Evolutionary conservation across 2,888 invertebrate species (phyloP), one percentile per base, ranked within the genome.

Genomic region (Globia sparganii): DNA sequence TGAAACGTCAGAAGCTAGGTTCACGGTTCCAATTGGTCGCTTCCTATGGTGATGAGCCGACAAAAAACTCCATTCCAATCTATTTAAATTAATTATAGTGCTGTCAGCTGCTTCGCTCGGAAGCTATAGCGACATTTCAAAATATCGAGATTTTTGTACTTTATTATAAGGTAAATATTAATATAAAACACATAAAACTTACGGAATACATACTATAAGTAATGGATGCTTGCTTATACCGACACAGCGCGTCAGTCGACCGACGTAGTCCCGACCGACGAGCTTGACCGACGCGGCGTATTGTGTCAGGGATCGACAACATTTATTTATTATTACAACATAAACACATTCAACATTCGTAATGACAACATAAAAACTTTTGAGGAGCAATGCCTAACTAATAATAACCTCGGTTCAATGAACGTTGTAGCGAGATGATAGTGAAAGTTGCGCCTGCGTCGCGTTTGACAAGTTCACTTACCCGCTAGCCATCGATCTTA

Each of bases 381-480:
- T 66, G 66, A 46, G 4, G 46, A 37, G 25, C 56, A 56, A 25
- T 56, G 18, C 53, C 15, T 43, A 43, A 15, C 11, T 61, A 56
- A 15, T 40, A 56, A 37, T 31, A 56, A 58, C 18, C 49, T 58
- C 72, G 75, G 87, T 86, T 87, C 87, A 84, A 77, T 75, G 87
- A 87, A 81, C 87, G 77, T n/a, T 70, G 68, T 72, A 71, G 76
- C 77, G 74, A 80, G 84, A 83, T 80, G 88, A 88, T 84, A 91
- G 91, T 91, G 91, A 91, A 91, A 91, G 91, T 83, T 72, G 76
- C 80, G 84, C 75, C 58, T 34, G 81, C 78, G 83, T 75, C 72
- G 56, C 80, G 77, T 74, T 85, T 86, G 87, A 87, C 86, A 88
- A 81, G 88, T 88, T 88, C 88, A 88, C 83, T 89, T 89, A 88